Conservation (phyloP, 1,140 invertebrate genomes). For the Hyles vespertilio region DNA sequence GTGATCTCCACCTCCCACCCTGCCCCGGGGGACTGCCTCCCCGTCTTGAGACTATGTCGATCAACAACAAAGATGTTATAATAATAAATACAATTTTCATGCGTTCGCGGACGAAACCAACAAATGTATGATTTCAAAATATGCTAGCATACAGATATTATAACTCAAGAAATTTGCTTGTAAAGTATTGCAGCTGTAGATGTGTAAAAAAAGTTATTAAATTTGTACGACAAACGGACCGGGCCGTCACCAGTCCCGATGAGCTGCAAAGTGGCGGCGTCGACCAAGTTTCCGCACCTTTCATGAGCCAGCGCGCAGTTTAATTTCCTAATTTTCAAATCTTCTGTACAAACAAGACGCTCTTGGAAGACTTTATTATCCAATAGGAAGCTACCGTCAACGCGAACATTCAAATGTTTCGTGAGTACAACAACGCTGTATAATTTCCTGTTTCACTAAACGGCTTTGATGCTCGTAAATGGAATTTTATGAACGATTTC, state of each 20-base stretch:
- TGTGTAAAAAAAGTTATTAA: too few species aligned
- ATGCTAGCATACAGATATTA: too few species aligned
- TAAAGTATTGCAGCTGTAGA: too few species aligned
- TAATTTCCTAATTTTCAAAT: conserved; percentile 71
- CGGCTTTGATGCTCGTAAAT: conserved; percentile 52
- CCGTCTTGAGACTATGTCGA: conserved; percentile 47
- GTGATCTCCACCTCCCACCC: conserved; percentile 46
- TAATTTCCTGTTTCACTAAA: conserved; percentile 70
- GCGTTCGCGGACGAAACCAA: conserved; percentile 13
- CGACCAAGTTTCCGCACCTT: conserved; percentile 45
- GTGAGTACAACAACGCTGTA: conserved; percentile 49
- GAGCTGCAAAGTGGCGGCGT: conserved; percentile 15
- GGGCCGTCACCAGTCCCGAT: too few species aligned
- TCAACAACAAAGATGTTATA: conserved; percentile 60
- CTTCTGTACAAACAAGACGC: conserved; percentile 46
- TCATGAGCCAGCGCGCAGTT: conserved; percentile 44
- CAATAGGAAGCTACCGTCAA: conserved; percentile 65
- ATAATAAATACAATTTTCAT: conserved; percentile 55
- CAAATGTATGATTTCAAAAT: too few species aligned
- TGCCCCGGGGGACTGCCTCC: conserved; percentile 30
- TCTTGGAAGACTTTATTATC: conserved; percentile 56
- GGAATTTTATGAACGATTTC: conserved; percentile 26
- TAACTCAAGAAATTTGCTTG: not conserved
- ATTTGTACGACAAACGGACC: too few species aligned
- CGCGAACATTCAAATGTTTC: conserved; percentile 49